Percentiles rank a stretch among this genome's conserved stretches.
Evolutionary conservation across 2,888 invertebrate species (phyloP).

Genomic region (Myopa testacea): DNA sequence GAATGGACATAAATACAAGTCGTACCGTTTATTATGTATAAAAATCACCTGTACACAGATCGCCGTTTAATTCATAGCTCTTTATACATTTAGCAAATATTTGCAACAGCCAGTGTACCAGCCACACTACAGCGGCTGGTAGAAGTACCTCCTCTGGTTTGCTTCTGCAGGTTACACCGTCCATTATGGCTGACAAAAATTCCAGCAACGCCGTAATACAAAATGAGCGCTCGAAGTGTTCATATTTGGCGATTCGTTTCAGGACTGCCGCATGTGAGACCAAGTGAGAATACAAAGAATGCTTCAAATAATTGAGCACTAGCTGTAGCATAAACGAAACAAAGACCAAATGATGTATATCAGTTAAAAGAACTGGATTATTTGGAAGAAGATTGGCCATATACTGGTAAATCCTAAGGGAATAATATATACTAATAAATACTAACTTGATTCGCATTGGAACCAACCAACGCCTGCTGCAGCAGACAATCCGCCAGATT

Average conservation of each 20-base stretch:
- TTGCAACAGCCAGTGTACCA: slow-evolving; percentile 84
- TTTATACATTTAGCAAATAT: slow-evolving; percentile 71
- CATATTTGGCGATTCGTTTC: slow-evolving; percentile 88
- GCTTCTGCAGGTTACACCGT: slow-evolving; percentile 75
- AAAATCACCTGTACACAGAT: slow-evolving; percentile 50
- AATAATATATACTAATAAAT: background rate
- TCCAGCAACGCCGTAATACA: slow-evolving; percentile 89
- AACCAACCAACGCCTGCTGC: slow-evolving; percentile 93
- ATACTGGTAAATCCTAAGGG: background rate
- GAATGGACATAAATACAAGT: background rate
- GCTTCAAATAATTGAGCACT: slow-evolving; percentile 91
- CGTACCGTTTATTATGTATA: background rate
- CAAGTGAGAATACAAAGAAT: slow-evolving; percentile 89
- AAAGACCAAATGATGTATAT: background rate
- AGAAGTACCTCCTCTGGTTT: slow-evolving; percentile 89
- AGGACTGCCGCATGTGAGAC: slow-evolving; percentile 92
- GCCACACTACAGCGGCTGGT: slow-evolving; percentile 85
- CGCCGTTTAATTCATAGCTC: slow-evolving; percentile 59
- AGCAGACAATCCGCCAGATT: slow-evolving; percentile 92
- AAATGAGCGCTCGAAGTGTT: slow-evolving; percentile 87
- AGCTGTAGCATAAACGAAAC: slow-evolving; percentile 69
- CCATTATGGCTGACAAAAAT: slow-evolving; percentile 80
- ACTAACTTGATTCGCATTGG: slow-evolving; percentile 80
- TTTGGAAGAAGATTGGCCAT: too few species aligned
- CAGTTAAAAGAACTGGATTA: background rate